phyloP scores from a whole-genome alignment of 2,113 vertebrate genomes.

The Telmatochromis brichardi region DNA sequence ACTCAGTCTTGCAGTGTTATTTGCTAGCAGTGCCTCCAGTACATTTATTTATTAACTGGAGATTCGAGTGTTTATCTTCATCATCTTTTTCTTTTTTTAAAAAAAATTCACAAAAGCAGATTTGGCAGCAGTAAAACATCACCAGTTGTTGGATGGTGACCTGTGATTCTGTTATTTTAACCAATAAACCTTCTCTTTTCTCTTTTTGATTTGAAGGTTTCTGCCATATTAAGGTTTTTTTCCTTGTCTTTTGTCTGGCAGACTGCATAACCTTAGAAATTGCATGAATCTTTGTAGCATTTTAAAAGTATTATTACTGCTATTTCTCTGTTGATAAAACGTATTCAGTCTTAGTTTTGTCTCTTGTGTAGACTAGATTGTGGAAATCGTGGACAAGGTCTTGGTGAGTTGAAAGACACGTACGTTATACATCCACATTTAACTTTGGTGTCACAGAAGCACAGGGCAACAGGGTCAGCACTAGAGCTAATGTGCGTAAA shows the following conservation, averaged over 20 bases:
- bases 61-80: neutral
- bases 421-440: neutral
- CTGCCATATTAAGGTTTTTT: neutral
- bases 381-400: neutral
- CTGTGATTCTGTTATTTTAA: neutral
- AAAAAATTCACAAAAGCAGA: neutral
- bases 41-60: neutral
- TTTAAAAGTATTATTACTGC: neutral
- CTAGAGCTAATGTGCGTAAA: neutral
- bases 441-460: slow-evolving; percentile 1
- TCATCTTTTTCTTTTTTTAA: neutral
- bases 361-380: neutral
- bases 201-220: neutral
- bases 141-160: neutral
- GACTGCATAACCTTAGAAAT: neutral
- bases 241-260: neutral
- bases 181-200: neutral
- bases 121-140: neutral
- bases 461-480: neutral
- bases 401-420: neutral
- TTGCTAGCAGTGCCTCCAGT: neutral
- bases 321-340: neutral
- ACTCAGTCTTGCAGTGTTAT: neutral
- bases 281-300: neutral
- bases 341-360: neutral